Conservation (phyloP, 2,888 invertebrate species). For the Vesta saturnalis region DNA sequence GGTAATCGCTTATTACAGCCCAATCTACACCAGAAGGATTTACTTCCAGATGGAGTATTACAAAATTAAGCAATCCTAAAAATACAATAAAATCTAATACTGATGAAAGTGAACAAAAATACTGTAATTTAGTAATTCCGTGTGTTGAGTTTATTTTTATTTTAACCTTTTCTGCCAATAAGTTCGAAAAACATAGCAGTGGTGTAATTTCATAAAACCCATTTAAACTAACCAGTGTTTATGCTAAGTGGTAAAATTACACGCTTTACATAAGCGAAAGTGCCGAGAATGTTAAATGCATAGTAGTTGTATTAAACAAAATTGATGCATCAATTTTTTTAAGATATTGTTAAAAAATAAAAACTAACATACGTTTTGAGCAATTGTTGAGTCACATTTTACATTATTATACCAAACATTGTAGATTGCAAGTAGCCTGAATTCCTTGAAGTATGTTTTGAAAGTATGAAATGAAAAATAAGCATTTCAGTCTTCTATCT, state of each 20-base stretch:
- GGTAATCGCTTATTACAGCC: conserved; percentile 50
- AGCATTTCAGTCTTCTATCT: too few species aligned
- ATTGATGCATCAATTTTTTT: too few species aligned
- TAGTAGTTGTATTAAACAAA: too few species aligned
- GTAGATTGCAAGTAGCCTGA: too few species aligned
- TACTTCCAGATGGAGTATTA: not conserved
- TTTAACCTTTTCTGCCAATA: not conserved
- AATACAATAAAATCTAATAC: not conserved
- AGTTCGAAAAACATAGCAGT: not conserved
- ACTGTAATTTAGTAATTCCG: not conserved
- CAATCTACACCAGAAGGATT: conserved; percentile 43
- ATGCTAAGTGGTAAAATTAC: conserved; percentile 2
- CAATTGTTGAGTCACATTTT: too few species aligned
- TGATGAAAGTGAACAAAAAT: not conserved
- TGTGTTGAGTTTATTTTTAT: not conserved
- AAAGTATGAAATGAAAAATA: too few species aligned
- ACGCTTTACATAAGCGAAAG: not conserved
- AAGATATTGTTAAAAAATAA: too few species aligned
- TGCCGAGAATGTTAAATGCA: not conserved
- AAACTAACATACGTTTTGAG: too few species aligned
- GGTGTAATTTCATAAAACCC: not conserved
- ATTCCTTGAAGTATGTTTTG: too few species aligned
- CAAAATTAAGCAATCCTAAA: not conserved
- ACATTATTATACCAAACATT: too few species aligned
- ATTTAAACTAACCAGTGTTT: not conserved